Percentiles rank a stretch among this genome's conserved stretches.
These are phyloP conservation scores for Amblyopsis rosae DNA, from an alignment of 2,113 vertebrate species.

Conservation along the genomic window DNA sequence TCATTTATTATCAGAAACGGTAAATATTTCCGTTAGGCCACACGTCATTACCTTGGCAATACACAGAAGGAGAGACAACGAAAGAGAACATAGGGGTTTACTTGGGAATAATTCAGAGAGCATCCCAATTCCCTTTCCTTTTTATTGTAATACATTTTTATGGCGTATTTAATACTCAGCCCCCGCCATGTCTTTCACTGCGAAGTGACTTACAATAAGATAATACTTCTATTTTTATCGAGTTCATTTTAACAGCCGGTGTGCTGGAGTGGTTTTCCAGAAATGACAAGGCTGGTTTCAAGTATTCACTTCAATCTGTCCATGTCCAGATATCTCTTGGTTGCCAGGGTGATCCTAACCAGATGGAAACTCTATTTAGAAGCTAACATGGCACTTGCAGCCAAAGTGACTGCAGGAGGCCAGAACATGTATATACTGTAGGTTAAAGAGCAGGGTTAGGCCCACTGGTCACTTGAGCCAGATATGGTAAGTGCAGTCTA, in stretches of 20 bases:
- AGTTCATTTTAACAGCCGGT: too few species aligned
- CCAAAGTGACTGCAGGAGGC: not conserved
- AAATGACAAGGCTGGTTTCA: slow-evolving; percentile 18
- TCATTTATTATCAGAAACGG: slow-evolving; percentile 57
- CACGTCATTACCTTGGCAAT: slow-evolving; percentile 41
- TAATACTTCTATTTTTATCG: too few species aligned
- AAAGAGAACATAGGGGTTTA: not conserved
- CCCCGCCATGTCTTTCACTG: too few species aligned
- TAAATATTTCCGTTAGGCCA: slow-evolving; percentile 57
- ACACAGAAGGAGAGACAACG: not conserved
- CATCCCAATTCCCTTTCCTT: too few species aligned
- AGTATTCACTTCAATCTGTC: slow-evolving; percentile 33
- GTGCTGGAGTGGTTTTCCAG: too few species aligned
- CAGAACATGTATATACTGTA: not conserved
- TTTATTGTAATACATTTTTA: too few species aligned
- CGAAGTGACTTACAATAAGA: too few species aligned
- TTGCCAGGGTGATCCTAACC: slow-evolving; percentile 18
- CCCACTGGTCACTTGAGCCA: not conserved
- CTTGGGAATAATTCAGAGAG: too few species aligned
- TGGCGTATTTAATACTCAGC: too few species aligned
- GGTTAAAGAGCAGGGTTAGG: slow-evolving; percentile 3
- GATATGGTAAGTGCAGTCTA: not conserved
- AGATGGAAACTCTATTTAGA: slow-evolving; percentile 18
- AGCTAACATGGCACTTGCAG: not conserved
- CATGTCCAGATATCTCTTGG: slow-evolving; percentile 24